Conservation (phyloP, 2,797 vertebrate genomes). For the Enteromius viviparus region DNA sequence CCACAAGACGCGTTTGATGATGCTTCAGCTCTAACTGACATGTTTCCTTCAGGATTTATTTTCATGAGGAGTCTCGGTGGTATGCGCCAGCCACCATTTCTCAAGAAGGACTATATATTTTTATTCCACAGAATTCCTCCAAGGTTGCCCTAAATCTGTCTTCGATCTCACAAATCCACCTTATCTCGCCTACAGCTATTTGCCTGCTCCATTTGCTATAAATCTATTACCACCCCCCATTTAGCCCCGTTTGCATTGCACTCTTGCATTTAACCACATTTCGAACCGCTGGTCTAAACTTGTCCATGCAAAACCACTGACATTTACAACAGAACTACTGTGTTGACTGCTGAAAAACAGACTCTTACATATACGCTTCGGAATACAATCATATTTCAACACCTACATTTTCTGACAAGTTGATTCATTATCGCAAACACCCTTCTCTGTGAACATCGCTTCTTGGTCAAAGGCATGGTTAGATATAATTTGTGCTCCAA, state of each 20-base stretch:
- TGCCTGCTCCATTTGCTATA: constrained; percentile 34
- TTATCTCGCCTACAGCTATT: constrained; percentile 36
- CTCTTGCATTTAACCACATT: constrained; percentile 19
- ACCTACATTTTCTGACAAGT: constrained; percentile 10
- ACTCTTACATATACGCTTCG: not conserved
- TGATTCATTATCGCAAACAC: not conserved
- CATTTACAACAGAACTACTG: constrained; percentile 25
- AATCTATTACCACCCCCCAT: constrained; percentile 41
- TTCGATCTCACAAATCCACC: constrained; percentile 49
- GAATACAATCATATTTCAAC: constrained; percentile 2
- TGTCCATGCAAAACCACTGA: constrained; percentile 38
- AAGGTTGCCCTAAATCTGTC: constrained; percentile 50
- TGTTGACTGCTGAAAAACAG: not conserved
- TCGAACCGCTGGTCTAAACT: constrained; percentile 33
- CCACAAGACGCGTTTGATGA: not conserved
- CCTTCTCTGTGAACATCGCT: not conserved
- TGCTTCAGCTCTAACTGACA: not conserved
- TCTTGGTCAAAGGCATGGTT: not conserved
- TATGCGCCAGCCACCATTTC: constrained; percentile 6
- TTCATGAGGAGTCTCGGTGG: constrained; percentile 8
- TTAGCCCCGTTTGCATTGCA: constrained; percentile 26
- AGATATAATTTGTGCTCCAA: constrained; percentile 45
- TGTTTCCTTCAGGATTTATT: not conserved
- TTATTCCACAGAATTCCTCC: constrained; percentile 19
- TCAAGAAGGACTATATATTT: constrained; percentile 28